These are phyloP conservation scores for Pseudonaja textilis DNA, from an alignment of 2,113 vertebrate genomes.

Conservation along the genomic window DNA sequence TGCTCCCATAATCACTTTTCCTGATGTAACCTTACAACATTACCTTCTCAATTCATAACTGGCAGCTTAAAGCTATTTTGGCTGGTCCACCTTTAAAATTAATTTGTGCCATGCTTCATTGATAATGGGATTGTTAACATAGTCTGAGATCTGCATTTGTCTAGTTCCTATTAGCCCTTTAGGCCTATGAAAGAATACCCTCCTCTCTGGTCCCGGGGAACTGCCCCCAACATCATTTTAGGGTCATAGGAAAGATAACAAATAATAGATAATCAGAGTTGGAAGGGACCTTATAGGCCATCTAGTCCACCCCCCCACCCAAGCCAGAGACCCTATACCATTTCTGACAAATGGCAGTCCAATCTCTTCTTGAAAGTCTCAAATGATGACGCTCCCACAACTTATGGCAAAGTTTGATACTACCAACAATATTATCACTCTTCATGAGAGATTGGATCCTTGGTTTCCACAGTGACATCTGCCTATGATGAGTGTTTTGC, in stretches of 20 bases:
- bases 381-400: too few species aligned
- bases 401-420: not conserved
- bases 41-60: not conserved
- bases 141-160: not conserved
- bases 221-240: not conserved
- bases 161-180: not conserved
- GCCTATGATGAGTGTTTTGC: not conserved
- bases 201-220: not conserved
- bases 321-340: too few species aligned
- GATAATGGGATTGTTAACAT: not conserved
- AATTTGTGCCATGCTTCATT: not conserved
- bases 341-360: too few species aligned
- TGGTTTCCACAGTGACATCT: not conserved
- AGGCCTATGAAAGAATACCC: not conserved
- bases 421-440: not conserved
- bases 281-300: too few species aligned
- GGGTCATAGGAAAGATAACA: not conserved
- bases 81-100: not conserved
- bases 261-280: too few species aligned
- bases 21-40: not conserved
- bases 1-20: not conserved
- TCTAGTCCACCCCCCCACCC: too few species aligned
- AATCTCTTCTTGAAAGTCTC: too few species aligned
- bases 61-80: not conserved
- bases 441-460: not conserved